phyloP scores from a whole-genome alignment of 2,113 vertebrate genomes.

The Vulpes vulpes region DNA sequence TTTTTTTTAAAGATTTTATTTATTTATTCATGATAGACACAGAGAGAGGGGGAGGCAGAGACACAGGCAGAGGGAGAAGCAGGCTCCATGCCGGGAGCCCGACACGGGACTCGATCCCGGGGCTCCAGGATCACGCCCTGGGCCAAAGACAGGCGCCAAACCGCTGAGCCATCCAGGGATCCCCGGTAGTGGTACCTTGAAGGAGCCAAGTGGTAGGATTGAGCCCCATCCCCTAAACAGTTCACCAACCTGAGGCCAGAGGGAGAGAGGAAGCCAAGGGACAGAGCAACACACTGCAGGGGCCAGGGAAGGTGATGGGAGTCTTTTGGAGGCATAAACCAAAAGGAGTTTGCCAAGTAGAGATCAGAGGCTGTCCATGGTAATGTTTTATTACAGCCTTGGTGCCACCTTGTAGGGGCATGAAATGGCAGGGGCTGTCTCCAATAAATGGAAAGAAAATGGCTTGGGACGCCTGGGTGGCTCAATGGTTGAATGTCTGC shows the following conservation, averaged over 20 bases:
- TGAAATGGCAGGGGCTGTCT: neutral
- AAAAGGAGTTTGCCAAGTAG: neutral
- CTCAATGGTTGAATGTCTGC: too few species aligned
- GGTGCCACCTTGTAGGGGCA: neutral
- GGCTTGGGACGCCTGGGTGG: neutral
- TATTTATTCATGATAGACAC: too few species aligned
- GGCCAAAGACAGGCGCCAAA: too few species aligned
- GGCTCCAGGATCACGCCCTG: too few species aligned
- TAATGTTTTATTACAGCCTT: neutral
- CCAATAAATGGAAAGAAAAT: neutral
- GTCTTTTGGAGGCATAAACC: neutral
- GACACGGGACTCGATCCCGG: too few species aligned
- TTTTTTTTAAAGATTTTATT: too few species aligned
- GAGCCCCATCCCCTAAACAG: neutral
- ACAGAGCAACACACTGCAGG: neutral
- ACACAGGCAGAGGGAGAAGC: too few species aligned
- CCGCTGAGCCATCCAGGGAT: too few species aligned
- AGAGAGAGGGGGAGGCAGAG: too few species aligned
- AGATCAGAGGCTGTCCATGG: neutral
- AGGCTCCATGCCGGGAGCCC: too few species aligned
- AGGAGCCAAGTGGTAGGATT: neutral
- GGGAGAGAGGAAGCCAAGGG: neutral
- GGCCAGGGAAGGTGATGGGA: neutral
- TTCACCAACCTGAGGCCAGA: neutral
- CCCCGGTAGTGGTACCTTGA: neutral